Conservation (phyloP, 2,888 invertebrate species). For the Tachina grossa region DNA sequence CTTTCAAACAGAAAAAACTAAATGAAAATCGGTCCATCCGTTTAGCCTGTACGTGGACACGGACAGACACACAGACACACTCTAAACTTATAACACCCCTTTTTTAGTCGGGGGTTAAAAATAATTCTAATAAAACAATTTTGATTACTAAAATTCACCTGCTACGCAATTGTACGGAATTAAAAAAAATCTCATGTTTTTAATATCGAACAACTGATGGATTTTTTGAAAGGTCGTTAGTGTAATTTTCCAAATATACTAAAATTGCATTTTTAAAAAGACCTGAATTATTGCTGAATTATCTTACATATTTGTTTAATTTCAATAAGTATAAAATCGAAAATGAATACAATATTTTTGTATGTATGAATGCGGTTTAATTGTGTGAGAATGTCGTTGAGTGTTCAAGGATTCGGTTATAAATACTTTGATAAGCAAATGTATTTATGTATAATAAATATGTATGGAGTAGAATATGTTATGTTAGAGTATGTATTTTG, state of each 20-base stretch:
- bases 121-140: too few relatives aligned
- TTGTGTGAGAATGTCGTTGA: conserved; percentile 1
- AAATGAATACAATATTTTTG: conserved; percentile 1
- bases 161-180: not conserved
- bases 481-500: conserved; percentile 40
- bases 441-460: conserved; percentile 38
- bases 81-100: too few relatives aligned
- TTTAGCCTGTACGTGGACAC: too few relatives aligned
- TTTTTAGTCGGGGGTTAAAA: too few relatives aligned
- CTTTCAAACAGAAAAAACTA: too few relatives aligned
- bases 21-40: too few relatives aligned
- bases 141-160: not conserved
- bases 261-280: conserved; percentile 48
- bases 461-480: conserved; percentile 16
- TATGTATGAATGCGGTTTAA: not conserved
- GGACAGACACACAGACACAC: too few relatives aligned
- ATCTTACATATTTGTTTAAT: conserved; percentile 3
- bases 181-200: not conserved
- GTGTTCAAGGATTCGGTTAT: conserved; percentile 25
- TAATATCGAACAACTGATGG: not conserved
- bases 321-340: conserved; percentile 40
- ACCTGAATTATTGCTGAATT: conserved; percentile 60
- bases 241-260: conserved; percentile 1
- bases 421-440: conserved; percentile 32
- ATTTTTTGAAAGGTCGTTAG: not conserved